Percentiles rank a stretch among this genome's conserved stretches.
Evolutionary conservation across 2,113 vertebrate species (phyloP).

Genomic region (Indicator maculatus): DNA sequence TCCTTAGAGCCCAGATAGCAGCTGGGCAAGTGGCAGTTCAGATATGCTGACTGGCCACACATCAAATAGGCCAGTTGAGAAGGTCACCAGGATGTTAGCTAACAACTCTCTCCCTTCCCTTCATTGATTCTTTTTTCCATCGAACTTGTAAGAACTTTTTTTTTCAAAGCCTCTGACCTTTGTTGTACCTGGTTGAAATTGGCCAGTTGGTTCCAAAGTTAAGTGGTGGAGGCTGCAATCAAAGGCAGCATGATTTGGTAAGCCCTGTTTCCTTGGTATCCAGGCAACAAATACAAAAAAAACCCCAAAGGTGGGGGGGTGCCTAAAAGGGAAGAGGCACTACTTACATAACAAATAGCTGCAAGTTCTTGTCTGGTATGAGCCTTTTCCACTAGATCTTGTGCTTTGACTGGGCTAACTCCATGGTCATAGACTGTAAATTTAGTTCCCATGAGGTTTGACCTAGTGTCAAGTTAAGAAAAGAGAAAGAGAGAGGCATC

Average conservation of each 20-base stretch:
- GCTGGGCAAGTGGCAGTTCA: background rate
- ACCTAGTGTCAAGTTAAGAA: conserved; percentile 75
- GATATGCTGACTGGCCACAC: background rate
- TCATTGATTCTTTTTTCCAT: background rate
- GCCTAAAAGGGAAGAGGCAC: background rate
- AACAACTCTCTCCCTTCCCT: background rate
- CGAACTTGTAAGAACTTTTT: background rate
- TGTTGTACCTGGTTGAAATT: background rate
- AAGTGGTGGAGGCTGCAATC: background rate
- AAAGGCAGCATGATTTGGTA: background rate
- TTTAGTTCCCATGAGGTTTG: conserved; percentile 96
- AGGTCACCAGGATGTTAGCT: background rate
- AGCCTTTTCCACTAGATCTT: conserved; percentile 83
- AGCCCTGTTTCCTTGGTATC: background rate
- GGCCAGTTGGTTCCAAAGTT: background rate
- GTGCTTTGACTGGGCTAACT: conserved; percentile 87
- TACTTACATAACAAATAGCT: conserved; percentile 93
- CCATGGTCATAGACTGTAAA: conserved; percentile 96
- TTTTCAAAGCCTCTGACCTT: background rate
- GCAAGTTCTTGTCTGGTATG: conserved; percentile 90
- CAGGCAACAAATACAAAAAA: background rate
- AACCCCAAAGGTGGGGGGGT: too few relatives aligned
- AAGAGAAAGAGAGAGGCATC: background rate
- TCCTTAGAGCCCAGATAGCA: background rate
- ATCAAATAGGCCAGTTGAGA: background rate